phyloP scores from a whole-genome alignment of 2,797 vertebrate genomes.

The Mycteria americana region DNA sequence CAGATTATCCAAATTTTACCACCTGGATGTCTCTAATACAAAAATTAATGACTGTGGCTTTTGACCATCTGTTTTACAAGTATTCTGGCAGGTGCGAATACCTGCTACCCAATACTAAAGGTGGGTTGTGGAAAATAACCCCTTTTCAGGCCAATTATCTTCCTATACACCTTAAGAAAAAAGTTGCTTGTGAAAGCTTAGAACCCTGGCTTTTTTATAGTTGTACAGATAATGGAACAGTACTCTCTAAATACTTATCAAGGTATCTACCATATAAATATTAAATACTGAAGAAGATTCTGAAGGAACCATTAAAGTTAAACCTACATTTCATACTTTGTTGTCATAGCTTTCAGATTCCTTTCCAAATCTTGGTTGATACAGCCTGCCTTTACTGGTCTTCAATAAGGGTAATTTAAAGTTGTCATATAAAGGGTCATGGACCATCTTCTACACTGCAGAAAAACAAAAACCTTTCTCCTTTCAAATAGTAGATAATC shows the following conservation, averaged over 20 bases:
- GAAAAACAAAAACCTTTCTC: neutral
- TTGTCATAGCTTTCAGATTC: neutral
- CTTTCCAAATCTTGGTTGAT: neutral
- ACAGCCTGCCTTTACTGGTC: neutral
- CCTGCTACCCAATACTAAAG: neutral
- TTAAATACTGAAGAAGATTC: neutral
- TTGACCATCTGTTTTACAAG: constrained; percentile 67
- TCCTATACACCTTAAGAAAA: neutral
- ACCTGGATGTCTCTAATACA: constrained; percentile 22
- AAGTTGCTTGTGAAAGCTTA: neutral
- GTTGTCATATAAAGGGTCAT: neutral
- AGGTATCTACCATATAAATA: neutral
- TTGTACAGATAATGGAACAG: neutral
- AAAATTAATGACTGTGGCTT: constrained; percentile 60
- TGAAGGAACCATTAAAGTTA: neutral
- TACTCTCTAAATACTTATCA: neutral
- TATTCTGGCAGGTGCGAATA: neutral
- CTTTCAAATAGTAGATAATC: neutral
- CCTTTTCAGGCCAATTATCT: neutral
- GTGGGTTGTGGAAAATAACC: neutral
- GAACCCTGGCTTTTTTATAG: neutral
- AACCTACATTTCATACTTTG: neutral
- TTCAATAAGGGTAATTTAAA: neutral
- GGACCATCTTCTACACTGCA: neutral
- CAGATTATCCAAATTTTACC: constrained; percentile 47